Conservation (phyloP, 2,113 vertebrate genomes). For the Lethenteron camtschaticum region DNA sequence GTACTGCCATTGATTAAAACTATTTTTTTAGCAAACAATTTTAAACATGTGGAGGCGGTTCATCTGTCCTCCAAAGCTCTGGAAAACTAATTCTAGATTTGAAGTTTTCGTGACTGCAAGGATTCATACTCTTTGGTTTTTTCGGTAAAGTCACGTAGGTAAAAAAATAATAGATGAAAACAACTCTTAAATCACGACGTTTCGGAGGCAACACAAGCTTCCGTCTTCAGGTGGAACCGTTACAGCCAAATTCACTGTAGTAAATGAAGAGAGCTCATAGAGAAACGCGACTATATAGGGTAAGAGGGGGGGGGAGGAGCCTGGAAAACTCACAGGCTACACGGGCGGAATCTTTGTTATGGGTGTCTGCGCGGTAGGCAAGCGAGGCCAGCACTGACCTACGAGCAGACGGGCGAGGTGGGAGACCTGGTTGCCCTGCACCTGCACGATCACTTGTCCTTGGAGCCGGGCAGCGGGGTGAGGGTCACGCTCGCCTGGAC, state of each 20-base stretch:
- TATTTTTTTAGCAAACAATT: too few species aligned
- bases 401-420: slow-evolving; percentile 50
- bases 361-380: not conserved
- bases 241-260: too few species aligned
- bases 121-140: not conserved
- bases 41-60: too few species aligned
- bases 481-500: slow-evolving; percentile 70
- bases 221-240: too few species aligned
- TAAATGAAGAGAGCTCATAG: too few species aligned
- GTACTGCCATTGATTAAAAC: too few species aligned
- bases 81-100: not conserved
- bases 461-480: slow-evolving; percentile 35
- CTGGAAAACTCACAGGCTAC: not conserved
- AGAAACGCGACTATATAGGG: not conserved
- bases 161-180: too few species aligned
- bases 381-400: slow-evolving; percentile 25
- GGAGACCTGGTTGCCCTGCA: slow-evolving; percentile 79
- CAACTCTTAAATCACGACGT: too few species aligned
- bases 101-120: not conserved
- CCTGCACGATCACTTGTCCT: slow-evolving; percentile 62
- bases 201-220: too few species aligned
- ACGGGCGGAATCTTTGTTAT: not conserved
- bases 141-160: too few species aligned
- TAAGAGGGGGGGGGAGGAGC: not conserved
- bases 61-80: too few species aligned